Evolutionary conservation across 35 echinoderm and acorn worm species (phyloP), one percentile per base, ranked within the genome.

Genomic region (Stichopus chloronotus): DNA sequence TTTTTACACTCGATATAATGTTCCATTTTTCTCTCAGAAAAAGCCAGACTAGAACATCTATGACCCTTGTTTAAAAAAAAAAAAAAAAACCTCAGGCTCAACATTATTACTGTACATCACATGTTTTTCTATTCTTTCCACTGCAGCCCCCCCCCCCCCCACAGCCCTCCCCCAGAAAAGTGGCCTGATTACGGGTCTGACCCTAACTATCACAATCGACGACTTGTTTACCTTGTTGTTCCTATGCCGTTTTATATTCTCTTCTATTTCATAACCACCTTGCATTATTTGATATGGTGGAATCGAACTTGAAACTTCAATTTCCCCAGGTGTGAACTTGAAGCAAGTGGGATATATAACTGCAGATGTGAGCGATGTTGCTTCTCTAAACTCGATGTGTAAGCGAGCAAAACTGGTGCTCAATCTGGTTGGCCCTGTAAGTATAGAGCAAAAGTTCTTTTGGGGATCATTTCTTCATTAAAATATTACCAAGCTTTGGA

Each of bases 361-460:
- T 85, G 96, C 96, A 56, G 91, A 98, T 94, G 96, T 98, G 7
- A 94, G 93, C 52, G 96, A 98, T 91, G 93, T 90, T 63, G 92
- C 93, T 25, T 92, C 92, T 9, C 72, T 95, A 58, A 60, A 63
- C 77, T 77, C 25, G 16, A 94, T 98, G 94, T 98, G 96, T 94
- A 8, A 86, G 17, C 92, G 95, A 69, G 90, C 71, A 14, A 95
- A 92, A 83, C 65, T 98, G 20, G 43, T 98, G 10, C 94, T 98
- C 56, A 98, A 98, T 74, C 95, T 95, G 91, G 96, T 98, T 76
- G 96, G 96, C 54, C 96, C 96, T 60, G 96, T 97, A 93, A 97
- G 96, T 97, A 55, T 72, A 43, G 30, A 43, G 30, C 30, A 43
- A 43, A 43, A 43, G 22, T 13, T 1, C 4, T 72, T 13, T 72